These are phyloP conservation scores for Myocastor coypus DNA, from an alignment of 2,113 vertebrate genomes.

Conservation along the genomic window DNA sequence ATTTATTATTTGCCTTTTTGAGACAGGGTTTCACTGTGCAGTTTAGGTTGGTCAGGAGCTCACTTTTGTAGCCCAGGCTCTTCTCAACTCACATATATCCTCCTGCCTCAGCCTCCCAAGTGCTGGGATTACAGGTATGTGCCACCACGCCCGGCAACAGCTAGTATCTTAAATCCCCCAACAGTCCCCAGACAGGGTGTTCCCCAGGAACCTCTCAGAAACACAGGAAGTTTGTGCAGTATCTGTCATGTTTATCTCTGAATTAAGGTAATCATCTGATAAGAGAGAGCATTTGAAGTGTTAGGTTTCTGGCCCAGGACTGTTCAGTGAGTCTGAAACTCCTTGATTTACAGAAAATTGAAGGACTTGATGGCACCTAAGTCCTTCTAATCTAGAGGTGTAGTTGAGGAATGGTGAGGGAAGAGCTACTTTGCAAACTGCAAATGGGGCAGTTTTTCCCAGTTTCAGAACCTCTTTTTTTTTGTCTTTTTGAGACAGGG, in stretches of 20 bases:
- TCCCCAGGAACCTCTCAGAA: not conserved
- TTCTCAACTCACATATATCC: too few species aligned
- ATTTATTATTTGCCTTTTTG: too few species aligned
- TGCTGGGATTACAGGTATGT: not conserved
- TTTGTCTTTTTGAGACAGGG: too few species aligned
- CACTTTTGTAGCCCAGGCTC: not conserved
- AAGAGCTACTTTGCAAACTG: not conserved
- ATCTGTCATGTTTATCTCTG: not conserved
- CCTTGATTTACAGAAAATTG: not conserved
- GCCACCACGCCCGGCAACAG: not conserved
- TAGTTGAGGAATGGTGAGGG: not conserved
- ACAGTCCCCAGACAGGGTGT: not conserved
- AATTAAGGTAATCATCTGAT: not conserved
- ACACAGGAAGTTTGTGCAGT: not conserved
- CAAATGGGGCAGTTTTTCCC: not conserved
- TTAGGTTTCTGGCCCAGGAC: not conserved
- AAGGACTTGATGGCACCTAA: not conserved
- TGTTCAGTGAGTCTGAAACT: constrained; percentile 6
- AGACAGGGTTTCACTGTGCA: not conserved
- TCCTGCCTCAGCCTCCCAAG: not conserved
- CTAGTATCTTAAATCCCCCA: not conserved
- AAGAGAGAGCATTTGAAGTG: not conserved
- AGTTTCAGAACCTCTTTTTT: not conserved
- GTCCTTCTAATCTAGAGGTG: not conserved
- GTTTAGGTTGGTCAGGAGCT: not conserved